Evolutionary conservation across 2,797 vertebrate genomes (phyloP).

Genomic region (Protosalanx chinensis): DNA sequence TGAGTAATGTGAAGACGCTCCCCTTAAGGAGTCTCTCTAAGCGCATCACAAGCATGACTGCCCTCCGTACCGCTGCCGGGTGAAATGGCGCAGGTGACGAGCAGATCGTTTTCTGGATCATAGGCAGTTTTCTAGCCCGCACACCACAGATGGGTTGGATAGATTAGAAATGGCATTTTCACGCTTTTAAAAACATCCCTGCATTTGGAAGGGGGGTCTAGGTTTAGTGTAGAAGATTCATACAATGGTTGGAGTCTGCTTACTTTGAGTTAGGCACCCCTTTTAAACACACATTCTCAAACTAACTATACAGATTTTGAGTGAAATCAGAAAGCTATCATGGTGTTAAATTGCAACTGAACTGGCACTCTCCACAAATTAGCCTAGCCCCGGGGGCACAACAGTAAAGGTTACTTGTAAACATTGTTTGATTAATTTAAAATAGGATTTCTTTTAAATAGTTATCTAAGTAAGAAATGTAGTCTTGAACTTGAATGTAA

Average conservation of each 20-base stretch:
- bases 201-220: constrained; percentile 3
- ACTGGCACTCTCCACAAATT: constrained; percentile 70
- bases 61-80: constrained; percentile 64
- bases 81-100: constrained; percentile 62
- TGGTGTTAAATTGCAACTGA: constrained; percentile 36
- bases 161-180: constrained; percentile 56
- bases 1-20: constrained; percentile 83
- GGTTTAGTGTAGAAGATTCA: background rate
- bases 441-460: constrained; percentile 85
- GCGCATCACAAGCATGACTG: constrained; percentile 72
- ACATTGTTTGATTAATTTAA: constrained; percentile 96
- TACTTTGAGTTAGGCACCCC: too few relatives aligned
- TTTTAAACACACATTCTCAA: too few relatives aligned
- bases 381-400: constrained; percentile 82
- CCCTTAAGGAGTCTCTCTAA: constrained; percentile 73
- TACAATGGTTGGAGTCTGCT: background rate
- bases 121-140: constrained; percentile 36
- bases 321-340: constrained; percentile 10
- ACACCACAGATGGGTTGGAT: constrained; percentile 44
- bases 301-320: too few relatives aligned
- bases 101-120: constrained; percentile 46
- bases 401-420: constrained; percentile 86
- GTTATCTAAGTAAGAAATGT: constrained; percentile 73
- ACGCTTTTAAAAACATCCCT: constrained; percentile 51
- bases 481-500: constrained; percentile 85